Base-by-base conservation (phyloP, 2,888 invertebrate genomes). In the Drosophila multiciliata region DNA sequence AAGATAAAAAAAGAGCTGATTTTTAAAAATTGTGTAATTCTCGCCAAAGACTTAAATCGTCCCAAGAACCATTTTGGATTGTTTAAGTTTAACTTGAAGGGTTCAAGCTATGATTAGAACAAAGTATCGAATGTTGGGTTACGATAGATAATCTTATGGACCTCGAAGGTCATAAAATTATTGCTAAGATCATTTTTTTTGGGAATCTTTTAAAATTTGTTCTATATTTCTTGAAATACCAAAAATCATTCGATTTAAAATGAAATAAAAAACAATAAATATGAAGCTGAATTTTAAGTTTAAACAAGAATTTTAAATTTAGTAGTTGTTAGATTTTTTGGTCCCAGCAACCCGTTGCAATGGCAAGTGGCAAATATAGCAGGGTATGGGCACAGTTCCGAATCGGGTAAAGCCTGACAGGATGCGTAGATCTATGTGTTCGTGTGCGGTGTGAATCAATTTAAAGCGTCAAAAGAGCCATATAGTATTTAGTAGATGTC, bases 401-500 rank as follows among this genome's bases (percentile, higher is more conserved):
- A 35, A 17, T 45, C 29, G 36, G 20, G 42, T 26, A 45, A 48
- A 38, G 45, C 38, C 58, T 32, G 57, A 61, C 73, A 66, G 73
- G 73, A 73, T 58, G 65, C 65, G 15, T 23, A 11, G 55, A 52
- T 32, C 36, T 53, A 52, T 58, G 38, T 60, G 59, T 80, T 85
- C 83, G 88, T 87, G 90, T 67, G 77, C 82, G 80, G 85, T 89
- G 89, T 89, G 87, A 87, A 87, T 87, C 89, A 90, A 87, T 87
- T 87, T 90, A 82, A 90, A 87, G 85, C 87, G 82, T 87, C 80
- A 85, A 82, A 82, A 74, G 80, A 82, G 86, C 73, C 75, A 50
- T 82, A 78, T 59, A 84, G 71, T 72, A 82, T 87, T 89, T 75
- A 82, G 73, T 64, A 66, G 82, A 87, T 90, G 89, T 90, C 82